Evolutionary conservation across 1,140 invertebrate genomes (phyloP), one percentile per base, ranked within the genome.

Genomic region (Ctenoplectra terminalis): DNA sequence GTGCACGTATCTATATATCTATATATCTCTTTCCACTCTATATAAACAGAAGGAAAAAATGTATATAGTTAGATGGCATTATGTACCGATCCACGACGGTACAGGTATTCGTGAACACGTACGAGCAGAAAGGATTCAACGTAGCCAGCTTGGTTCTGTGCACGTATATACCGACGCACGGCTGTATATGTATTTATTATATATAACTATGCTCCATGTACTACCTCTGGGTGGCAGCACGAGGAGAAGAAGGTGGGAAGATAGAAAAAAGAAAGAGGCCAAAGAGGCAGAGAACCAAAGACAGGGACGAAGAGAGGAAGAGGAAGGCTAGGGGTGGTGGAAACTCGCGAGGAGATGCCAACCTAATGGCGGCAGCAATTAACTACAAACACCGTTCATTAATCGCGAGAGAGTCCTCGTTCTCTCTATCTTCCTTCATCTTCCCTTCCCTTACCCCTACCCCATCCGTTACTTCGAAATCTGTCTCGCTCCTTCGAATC

Each of bases 311-410:
- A 71, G 56, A 64, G 73, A 66, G 75, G 71, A 75, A 63, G 63
- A 67, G 29, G 56, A 60, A 20, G 64, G 64, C 29, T 64, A 77
- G 26, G 56, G 60, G 74, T 58, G 79, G 72, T 67, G 74, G 58
- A 76, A 72, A 77, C 67, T 52, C 76, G 67, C 29, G 81, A 82
- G 79, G 90, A 91, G 92, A 93, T 93, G 92, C 87, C 91, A 93
- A 94, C 92, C 90, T 94, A 94, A 94, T 93, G 93, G 92, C 90
- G 92, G 90, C 89, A 93, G 93, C 93, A 94, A 93, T 93, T 94
- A 94, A 94, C 93, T 93, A 93, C 93, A 94, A 94, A 93, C 93
- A 94, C 92, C 91, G 92, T 92, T 94, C 93, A 93, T 94, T 94
- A 94, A 94, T 93, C 91, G 93, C 91, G 86, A 88, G 87, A 90